Percentiles rank a stretch among this genome's conserved stretches.
Conservation (phyloP, 2,113 vertebrate species). For the Mungos mungo region DNA sequence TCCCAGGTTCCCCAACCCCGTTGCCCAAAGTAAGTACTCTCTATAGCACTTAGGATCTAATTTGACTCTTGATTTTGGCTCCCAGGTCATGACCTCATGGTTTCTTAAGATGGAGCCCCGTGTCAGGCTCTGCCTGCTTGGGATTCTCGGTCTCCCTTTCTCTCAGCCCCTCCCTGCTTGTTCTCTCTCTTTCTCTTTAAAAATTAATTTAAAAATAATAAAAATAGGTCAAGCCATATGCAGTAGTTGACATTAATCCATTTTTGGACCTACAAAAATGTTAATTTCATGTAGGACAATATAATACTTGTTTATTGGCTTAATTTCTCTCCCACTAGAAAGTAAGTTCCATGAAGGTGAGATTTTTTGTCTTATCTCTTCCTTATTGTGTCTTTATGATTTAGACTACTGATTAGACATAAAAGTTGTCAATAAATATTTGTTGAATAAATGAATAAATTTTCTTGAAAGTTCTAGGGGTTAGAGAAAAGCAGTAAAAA, state of each 20-base stretch:
- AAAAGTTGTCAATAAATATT: background rate
- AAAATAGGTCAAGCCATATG: background rate
- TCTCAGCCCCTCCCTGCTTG: too few species aligned
- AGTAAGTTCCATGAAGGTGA: background rate
- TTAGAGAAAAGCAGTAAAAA: conserved; percentile 15
- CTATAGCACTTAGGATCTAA: background rate
- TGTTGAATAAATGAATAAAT: background rate
- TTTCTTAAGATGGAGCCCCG: too few species aligned
- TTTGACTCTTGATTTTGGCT: too few species aligned
- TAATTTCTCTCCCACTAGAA: background rate
- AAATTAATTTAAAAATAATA: too few species aligned
- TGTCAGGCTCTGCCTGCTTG: too few species aligned
- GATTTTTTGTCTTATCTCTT: background rate
- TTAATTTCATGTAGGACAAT: background rate
- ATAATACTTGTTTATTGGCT: background rate
- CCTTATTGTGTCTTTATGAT: background rate
- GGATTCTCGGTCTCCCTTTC: too few species aligned
- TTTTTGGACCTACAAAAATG: background rate
- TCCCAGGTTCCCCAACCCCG: too few species aligned
- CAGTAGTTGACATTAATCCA: background rate
- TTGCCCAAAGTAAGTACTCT: background rate
- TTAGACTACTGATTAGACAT: background rate
- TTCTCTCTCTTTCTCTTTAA: too few species aligned
- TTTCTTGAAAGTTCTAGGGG: background rate
- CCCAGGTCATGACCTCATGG: too few species aligned